Base-by-base conservation (phyloP, 2,113 vertebrate species). In the Siniperca knerii region DNA sequence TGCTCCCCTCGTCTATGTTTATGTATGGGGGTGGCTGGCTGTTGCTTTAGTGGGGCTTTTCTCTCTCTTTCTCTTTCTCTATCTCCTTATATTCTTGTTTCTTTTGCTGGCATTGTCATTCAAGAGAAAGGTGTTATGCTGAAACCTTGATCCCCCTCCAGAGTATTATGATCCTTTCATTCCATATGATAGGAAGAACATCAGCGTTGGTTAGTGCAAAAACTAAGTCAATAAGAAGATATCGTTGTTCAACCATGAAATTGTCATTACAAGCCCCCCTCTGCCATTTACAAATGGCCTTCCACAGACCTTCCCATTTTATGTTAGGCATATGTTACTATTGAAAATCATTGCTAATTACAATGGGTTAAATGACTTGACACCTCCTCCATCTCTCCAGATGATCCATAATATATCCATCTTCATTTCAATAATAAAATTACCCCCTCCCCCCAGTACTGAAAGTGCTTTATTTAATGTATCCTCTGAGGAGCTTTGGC, bases 301-400 rank as follows among this genome's bases (percentile, higher is more conserved):
- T 75, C 68, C 82, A 4, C 79, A 83, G 88, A 91, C 85, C 84
- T 89, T 86, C 85, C 86, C 78, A 64, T 90, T 90, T 86, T 70
- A 85, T 90, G 87, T 92, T 67, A 20, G 75, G 83, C 91, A 94
- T 92, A 93, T 90, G 90, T 92, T 91, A 77, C 91, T 79, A 77
- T 91, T 93, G 88, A 92, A 93, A 84, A 55, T 77, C 90, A 50
- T 77, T 76, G 89, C 92, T 95, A 93, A 94, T 95, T 93, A 94
- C 84, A 78, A 84, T 73, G 90, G 92, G 90, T 93, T 94, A 94
- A 95, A 86, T 92, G 90, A 93, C 87, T 93, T 94, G 90, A 93
- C 92, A 92, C 85, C 75, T 82, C 78, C 72, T 82, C 82, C 71
- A 16, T 87, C 86, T 87, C 88, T 88, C 87, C 87, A 86, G 87